Percentiles rank a stretch among this genome's conserved stretches.
These are phyloP conservation scores for Tipula unca DNA, from an alignment of 2,888 invertebrate genomes.

Conservation along the genomic window DNA sequence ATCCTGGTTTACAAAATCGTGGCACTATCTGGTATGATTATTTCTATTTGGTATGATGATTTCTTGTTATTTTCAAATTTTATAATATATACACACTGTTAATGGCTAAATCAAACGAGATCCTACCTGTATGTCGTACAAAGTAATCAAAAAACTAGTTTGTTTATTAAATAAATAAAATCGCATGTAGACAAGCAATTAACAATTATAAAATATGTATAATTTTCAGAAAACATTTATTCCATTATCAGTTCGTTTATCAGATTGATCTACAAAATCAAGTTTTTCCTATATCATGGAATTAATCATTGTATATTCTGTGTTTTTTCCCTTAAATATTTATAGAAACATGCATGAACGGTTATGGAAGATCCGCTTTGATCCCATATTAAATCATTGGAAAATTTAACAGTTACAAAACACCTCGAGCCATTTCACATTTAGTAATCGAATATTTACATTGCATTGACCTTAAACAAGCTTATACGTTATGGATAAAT, in stretches of 20 bases:
- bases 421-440: background rate
- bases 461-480: background rate
- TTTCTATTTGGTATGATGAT: too few species aligned
- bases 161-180: too few species aligned
- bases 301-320: background rate
- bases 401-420: background rate
- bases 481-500: background rate
- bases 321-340: background rate
- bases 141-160: background rate
- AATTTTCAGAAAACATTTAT: background rate
- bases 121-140: background rate
- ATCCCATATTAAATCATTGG: background rate
- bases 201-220: background rate
- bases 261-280: background rate
- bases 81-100: too few species aligned
- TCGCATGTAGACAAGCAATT: background rate
- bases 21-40: too few species aligned
- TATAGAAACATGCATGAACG: background rate
- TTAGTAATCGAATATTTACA: background rate
- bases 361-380: background rate
- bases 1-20: too few species aligned
- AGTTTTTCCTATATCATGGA: background rate
- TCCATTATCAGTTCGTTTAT: background rate
- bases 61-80: too few species aligned
- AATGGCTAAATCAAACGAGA: too few species aligned